Conservation (phyloP, 2,797 vertebrate species). For the Pterois miles region DNA sequence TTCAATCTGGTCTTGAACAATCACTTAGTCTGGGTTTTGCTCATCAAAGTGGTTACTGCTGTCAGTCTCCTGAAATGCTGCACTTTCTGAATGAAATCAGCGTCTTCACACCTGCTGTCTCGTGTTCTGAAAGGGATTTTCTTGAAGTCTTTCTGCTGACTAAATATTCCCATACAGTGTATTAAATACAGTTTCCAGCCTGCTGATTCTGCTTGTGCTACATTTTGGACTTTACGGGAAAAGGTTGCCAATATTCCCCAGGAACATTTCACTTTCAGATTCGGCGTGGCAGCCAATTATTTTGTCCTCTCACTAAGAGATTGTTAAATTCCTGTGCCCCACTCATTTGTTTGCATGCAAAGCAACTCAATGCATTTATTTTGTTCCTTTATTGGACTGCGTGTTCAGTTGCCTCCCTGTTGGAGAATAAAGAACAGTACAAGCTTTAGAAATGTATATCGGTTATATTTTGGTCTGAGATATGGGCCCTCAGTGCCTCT, state of each 20-base stretch:
- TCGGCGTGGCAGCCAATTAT: slow-evolving; percentile 24
- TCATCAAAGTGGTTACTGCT: slow-evolving; percentile 35
- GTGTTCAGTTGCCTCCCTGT: slow-evolving; percentile 15
- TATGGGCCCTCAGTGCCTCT: slow-evolving; percentile 10
- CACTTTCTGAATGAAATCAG: slow-evolving; percentile 19
- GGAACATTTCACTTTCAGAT: slow-evolving; percentile 3
- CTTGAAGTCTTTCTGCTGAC: not conserved
- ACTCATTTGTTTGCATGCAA: slow-evolving; percentile 15
- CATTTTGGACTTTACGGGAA: not conserved
- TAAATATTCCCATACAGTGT: not conserved
- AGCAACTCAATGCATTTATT: slow-evolving; percentile 16
- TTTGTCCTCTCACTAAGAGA: not conserved
- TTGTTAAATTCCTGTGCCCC: not conserved
- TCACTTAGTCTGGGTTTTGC: slow-evolving; percentile 19
- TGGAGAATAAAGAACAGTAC: slow-evolving; percentile 1
- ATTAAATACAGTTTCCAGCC: not conserved
- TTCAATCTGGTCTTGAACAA: slow-evolving; percentile 37
- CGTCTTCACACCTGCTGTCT: slow-evolving; percentile 1
- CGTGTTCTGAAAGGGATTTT: slow-evolving; percentile 1
- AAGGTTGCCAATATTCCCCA: not conserved
- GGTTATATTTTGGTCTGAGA: slow-evolving; percentile 12
- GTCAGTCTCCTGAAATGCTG: slow-evolving; percentile 27
- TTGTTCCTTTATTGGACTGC: not conserved
- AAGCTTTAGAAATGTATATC: slow-evolving; percentile 11
- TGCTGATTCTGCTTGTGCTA: slow-evolving; percentile 3